Conservation (phyloP, 37 sponge, comb jelly and placozoan species). For the Haliclona indistincta region DNA sequence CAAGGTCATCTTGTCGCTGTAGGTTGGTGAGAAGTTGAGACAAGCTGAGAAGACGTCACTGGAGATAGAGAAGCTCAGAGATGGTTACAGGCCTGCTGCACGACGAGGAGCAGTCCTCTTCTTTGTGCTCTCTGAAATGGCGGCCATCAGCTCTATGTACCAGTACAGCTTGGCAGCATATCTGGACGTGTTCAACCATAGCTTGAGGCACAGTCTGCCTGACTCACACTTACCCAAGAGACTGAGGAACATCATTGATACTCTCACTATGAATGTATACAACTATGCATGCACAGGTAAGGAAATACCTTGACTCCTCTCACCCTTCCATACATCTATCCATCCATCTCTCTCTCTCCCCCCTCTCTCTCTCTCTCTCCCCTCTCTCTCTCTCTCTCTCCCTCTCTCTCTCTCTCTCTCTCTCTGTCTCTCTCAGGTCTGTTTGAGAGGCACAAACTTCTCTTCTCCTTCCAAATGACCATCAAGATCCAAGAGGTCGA, state of each 20-base stretch:
- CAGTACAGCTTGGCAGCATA: constrained; percentile 96
- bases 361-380: not conserved
- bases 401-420: not conserved
- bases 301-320: not conserved
- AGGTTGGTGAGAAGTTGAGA: constrained; percentile 90
- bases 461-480: constrained; percentile 99
- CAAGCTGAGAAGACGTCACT: constrained; percentile 80
- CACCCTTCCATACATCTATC: not conserved
- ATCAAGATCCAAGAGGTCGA: constrained; percentile 97
- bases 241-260: constrained; percentile 92
- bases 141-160: constrained; percentile 98
- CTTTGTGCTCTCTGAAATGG: constrained; percentile 98
- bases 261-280: constrained; percentile 94
- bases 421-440: constrained; percentile 57
- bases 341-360: not conserved
- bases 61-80: constrained; percentile 90
- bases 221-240: constrained; percentile 91
- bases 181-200: constrained; percentile 93
- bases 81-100: constrained; percentile 97
- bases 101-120: constrained; percentile 96
- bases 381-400: not conserved
- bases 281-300: constrained; percentile 97
- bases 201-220: constrained; percentile 86
- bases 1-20: not conserved
- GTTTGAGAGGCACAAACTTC: constrained; percentile 97